phyloP scores from a whole-genome alignment of 1,140 invertebrate genomes.

The Leptoteleia sp. region DNA sequence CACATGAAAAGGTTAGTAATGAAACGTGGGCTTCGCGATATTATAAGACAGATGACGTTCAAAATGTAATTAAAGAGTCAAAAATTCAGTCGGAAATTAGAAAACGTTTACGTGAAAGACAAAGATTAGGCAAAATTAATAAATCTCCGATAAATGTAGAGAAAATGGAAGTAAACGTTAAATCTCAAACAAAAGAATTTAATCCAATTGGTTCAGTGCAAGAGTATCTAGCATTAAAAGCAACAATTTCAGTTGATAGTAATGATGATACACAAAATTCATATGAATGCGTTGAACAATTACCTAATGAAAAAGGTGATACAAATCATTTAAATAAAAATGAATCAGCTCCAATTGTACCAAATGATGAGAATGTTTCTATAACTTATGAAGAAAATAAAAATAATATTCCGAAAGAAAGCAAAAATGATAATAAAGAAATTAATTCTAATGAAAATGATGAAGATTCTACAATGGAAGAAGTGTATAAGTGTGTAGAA shows the following conservation, averaged over 20 bases:
- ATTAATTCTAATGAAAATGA: too few species aligned
- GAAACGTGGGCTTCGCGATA: constrained; percentile 80
- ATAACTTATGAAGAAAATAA: too few species aligned
- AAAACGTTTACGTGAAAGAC: constrained; percentile 78
- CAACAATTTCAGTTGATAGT: constrained; percentile 21
- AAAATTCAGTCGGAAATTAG: constrained; percentile 81
- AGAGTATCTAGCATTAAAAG: constrained; percentile 79
- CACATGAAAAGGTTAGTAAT: constrained; percentile 14
- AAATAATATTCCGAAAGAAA: too few species aligned
- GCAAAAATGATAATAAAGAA: too few species aligned
- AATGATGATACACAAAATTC: constrained; percentile 14
- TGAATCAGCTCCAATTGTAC: too few species aligned
- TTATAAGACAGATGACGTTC: constrained; percentile 79
- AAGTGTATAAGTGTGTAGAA: too few species aligned
- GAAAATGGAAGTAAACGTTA: constrained; percentile 39
- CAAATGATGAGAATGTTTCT: too few species aligned
- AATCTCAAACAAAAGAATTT: constrained; percentile 40
- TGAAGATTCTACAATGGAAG: too few species aligned
- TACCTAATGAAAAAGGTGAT: too few species aligned
- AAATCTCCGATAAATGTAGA: constrained; percentile 68
- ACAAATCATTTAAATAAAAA: too few species aligned
- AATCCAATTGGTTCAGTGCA: constrained; percentile 77
- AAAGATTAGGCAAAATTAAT: constrained; percentile 74
- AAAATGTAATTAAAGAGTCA: constrained; percentile 80
- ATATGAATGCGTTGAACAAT: too few species aligned